Evolutionary conservation across 2,888 invertebrate genomes (phyloP), one percentile per base, ranked within the genome.

Genomic region (Fissipunctia ypsillon): DNA sequence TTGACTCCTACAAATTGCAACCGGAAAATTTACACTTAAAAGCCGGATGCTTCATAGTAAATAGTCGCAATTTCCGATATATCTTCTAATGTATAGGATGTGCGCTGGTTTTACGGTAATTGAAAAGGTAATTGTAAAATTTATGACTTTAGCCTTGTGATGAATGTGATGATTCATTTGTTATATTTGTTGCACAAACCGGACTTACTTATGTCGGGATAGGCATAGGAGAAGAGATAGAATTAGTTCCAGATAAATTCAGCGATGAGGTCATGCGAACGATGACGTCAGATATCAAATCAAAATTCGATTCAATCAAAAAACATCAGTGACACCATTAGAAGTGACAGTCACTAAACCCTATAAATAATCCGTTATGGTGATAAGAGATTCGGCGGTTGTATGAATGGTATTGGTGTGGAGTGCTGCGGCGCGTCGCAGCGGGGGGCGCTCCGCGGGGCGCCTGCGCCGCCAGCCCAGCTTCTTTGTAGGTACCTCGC

Each of bases 1-100:
- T 88, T 86, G 80, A 88, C 85, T 90, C 87, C 89, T 87, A 94
- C 95, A 95, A 95, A 96, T 95, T 94, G 93, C 94, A 89, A 93
- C 91, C 95, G 95, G 95, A 96, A 95, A 95, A 94, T 96, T 96
- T 95, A 94, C 92, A 95, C 93, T 95, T 95, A 95, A 96, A 95
- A 95, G 93, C 96, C 95, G 96, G 96, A 96, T 93, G 93, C 89
- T 87, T 87, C 84, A 73, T 79, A 88, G 90, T 92, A 93, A 95
- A 95, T 94, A 94, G 94, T 93, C 89, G 94, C 95, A 93, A 94
- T 95, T 94, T 95, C 95, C 95, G 93, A 94, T 92, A 89, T 93
- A 91, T 93, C 92, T 93, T 91, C 87, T 91, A 92, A 93, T 91
- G 87, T 89, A 92, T 91, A 92, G 90, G 91, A 91, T 90, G 89